Base-by-base conservation (phyloP, 2,113 vertebrate genomes). In the Glareola pratincola region DNA sequence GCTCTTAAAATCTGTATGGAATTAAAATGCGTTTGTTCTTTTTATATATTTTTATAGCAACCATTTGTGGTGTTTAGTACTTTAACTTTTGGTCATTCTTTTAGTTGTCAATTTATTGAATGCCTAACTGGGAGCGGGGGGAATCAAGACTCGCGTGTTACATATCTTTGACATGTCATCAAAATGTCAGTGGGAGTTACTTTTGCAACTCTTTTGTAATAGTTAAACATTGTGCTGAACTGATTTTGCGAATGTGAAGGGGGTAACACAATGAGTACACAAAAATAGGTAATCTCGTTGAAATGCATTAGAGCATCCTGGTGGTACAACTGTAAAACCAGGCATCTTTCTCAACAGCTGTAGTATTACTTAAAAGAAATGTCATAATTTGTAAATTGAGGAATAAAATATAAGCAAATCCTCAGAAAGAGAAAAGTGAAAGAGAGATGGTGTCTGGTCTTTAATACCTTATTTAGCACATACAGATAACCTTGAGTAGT, bases 131-230 rank as follows among this genome's bases (percentile, higher is more conserved):
- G 19, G 45, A 32, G 20, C 10, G 10, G 21, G 21, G 39, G 59
- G 6, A 41, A n/a, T 73, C 14, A 5, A 45, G 29, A 4, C 34
- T 1, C 0, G 5, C 0, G 4, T 12, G 54, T 62, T 66, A 8
- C 8, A 2, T n/a, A 47, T 63, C 79, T 37, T 51, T 72, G 60
- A 8, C 37, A 26, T 37, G n/a, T 27, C 39, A 60, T 66, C 69
- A 48, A 12, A 19, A 23, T 72, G 59, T 64, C 74, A 72, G 37
- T 41, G 75, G 57, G 71, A 37, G 51, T 75, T 48, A 45, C 23
- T 94, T 81, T 63, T 78, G 68, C 66, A 54, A 2, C 10, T 24
- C 51, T 36, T 1, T n/a, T 63, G 48, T 37, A 92, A 36, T 68
- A 63, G 75, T 73, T 76, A 68, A 87, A 14, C 9, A 1, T 20